A percentile compares a stretch with the other conserved stretches of the same genome.
Conservation (phyloP, 2,113 vertebrate species). For the Lasiurus cinereus region DNA sequence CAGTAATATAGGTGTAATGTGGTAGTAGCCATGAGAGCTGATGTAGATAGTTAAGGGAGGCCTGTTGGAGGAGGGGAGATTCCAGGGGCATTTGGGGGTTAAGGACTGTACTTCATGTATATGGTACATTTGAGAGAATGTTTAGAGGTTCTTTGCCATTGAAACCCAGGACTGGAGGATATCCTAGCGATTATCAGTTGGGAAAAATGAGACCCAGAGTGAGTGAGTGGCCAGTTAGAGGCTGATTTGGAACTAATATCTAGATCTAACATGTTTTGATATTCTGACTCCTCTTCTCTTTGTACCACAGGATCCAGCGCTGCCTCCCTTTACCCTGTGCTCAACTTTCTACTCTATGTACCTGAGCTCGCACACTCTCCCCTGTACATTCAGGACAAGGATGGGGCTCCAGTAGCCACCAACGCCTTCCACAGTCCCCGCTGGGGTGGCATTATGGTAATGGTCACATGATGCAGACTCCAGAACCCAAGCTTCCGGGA, state of each 20-base stretch:
- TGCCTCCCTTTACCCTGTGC: constrained; percentile 94
- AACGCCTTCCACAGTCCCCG: constrained; percentile 98
- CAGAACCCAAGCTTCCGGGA: not conserved
- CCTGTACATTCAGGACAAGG: constrained; percentile 93
- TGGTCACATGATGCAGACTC: not conserved
- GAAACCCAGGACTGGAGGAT: constrained; percentile 3
- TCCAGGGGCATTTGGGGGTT: not conserved
- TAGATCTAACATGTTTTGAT: not conserved
- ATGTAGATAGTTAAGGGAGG: not conserved
- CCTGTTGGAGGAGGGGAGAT: not conserved
- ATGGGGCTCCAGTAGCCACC: constrained; percentile 90
- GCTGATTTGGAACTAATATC: not conserved
- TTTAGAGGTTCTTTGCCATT: not conserved
- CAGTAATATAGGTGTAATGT: not conserved
- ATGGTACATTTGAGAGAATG: not conserved
- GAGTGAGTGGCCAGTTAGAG: not conserved
- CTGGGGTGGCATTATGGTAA: constrained; percentile 98
- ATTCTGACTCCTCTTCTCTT: not conserved
- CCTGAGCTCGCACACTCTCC: constrained; percentile 95
- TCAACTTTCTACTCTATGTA: constrained; percentile 97
- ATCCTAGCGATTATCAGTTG: not conserved
- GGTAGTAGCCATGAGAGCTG: not conserved
- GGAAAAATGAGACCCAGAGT: not conserved
- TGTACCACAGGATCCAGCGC: constrained; percentile 93
- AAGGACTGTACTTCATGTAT: not conserved